Conservation (phyloP, 1,140 invertebrate species). For the Leguminivora glycinivorella region DNA sequence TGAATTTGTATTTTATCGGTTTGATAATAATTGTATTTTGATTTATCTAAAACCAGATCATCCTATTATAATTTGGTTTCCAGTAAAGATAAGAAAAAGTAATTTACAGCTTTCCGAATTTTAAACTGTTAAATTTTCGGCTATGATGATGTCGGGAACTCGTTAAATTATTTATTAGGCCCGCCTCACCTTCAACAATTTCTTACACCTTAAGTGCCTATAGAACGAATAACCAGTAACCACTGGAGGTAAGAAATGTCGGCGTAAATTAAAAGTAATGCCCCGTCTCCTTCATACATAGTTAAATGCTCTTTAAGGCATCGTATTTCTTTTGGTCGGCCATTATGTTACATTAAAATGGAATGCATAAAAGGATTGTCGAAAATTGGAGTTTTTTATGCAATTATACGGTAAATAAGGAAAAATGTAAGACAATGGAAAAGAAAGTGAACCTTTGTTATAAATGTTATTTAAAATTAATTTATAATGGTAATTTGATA, state of each 20-base stretch:
- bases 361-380: conserved; percentile 57
- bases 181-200: conserved; percentile 40
- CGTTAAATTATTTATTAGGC: conserved; percentile 32
- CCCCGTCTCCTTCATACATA: conserved; percentile 70
- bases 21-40: background rate
- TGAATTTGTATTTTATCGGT: too few relatives aligned
- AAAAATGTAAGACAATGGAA: conserved; percentile 41
- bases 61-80: background rate
- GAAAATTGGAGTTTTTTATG: conserved; percentile 57
- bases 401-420: conserved; percentile 55
- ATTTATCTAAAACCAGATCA: conserved; percentile 3
- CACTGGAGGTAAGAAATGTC: conserved; percentile 55
- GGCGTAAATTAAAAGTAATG: conserved; percentile 71
- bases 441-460: background rate
- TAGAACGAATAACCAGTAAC: conserved; percentile 48
- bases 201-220: conserved; percentile 47
- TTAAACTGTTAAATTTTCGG: conserved; percentile 16
- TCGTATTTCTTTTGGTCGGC: conserved; percentile 59
- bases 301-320: conserved; percentile 68
- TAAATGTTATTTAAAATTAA: too few relatives aligned
- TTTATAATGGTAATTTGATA: too few relatives aligned
- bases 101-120: conserved; percentile 15
- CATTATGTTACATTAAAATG: conserved; percentile 57
- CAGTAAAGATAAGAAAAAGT: conserved; percentile 10
- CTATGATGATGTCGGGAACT: conserved; percentile 29